Conservation (phyloP, 2,888 invertebrate species). For the Oscheius sp. region DNA sequence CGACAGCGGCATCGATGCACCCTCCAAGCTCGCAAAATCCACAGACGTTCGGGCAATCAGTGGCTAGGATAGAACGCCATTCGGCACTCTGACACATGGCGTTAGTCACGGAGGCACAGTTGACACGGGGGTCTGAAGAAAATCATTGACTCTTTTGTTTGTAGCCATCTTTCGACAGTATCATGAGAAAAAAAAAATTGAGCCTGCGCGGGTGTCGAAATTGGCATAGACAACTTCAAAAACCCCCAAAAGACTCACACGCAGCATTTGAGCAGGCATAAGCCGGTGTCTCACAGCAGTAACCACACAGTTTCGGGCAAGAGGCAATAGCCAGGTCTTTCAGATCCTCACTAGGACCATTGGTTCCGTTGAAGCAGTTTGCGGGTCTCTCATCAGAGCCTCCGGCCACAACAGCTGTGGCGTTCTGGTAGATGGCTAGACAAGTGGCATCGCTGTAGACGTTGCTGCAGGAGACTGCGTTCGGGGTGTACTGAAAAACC, state of each 20-base stretch:
- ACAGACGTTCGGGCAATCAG: constrained; percentile 16
- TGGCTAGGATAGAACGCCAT: constrained; percentile 15
- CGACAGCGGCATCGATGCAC: constrained; percentile 28
- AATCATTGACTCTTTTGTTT: neutral
- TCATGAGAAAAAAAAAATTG: no score
- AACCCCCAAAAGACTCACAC: neutral
- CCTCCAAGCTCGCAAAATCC: constrained; percentile 25
- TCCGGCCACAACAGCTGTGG: neutral
- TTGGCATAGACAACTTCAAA: no score
- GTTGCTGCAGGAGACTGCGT: no score
- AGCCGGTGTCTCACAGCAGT: neutral
- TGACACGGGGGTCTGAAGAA: constrained; percentile 8
- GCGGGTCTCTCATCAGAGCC: constrained; percentile 2
- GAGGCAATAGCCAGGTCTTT: neutral
- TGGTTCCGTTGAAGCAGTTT: neutral
- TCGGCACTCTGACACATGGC: constrained; percentile 15
- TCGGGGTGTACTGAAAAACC: no score
- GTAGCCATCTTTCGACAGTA: no score
- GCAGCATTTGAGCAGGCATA: neutral
- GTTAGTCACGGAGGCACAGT: neutral
- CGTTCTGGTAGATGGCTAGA: no score
- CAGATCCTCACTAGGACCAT: neutral
- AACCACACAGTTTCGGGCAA: constrained; percentile 1
- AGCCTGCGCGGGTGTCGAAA: no score
- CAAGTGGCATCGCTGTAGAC: no score